Conservation (phyloP, 2,113 vertebrate genomes). For the Todiramphus saurophagus region DNA sequence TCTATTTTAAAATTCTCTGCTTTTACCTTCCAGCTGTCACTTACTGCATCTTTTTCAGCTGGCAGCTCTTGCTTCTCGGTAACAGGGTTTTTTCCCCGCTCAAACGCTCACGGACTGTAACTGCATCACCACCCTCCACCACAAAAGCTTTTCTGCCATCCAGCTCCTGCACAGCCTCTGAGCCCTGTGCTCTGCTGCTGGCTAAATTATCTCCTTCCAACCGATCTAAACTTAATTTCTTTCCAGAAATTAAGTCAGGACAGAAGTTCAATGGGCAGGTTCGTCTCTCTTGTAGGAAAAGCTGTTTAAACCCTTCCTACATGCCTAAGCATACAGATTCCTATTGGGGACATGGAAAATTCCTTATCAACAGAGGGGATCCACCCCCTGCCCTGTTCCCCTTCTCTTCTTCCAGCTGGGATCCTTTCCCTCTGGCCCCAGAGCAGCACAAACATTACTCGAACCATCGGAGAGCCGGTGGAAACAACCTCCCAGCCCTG, state of each 20-base stretch:
- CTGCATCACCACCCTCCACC: neutral
- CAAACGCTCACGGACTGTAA: neutral
- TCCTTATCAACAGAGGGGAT: neutral
- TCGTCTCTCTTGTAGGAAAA: neutral
- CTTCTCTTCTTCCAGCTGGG: neutral
- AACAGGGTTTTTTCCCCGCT: neutral
- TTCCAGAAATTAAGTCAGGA: neutral
- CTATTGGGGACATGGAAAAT: neutral
- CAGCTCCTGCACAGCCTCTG: neutral
- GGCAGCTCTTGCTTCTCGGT: neutral
- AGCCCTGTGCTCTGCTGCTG: neutral
- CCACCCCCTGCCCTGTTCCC: neutral
- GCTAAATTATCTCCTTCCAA: neutral
- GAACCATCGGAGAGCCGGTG: rapidly evolving
- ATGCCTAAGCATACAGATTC: neutral
- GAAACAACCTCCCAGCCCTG: neutral
- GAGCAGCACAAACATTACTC: neutral
- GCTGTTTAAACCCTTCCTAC: neutral
- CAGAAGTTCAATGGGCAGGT: neutral
- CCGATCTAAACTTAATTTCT: neutral
- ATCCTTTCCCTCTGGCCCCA: neutral
- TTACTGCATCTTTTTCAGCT: neutral
- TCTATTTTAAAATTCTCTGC: neutral
- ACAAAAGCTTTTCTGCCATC: neutral
- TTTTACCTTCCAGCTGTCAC: slow-evolving; percentile 25